Evolutionary conservation across 1,140 invertebrate species (phyloP), one percentile per base, ranked within the genome.

Genomic region (Cydia amplana): DNA sequence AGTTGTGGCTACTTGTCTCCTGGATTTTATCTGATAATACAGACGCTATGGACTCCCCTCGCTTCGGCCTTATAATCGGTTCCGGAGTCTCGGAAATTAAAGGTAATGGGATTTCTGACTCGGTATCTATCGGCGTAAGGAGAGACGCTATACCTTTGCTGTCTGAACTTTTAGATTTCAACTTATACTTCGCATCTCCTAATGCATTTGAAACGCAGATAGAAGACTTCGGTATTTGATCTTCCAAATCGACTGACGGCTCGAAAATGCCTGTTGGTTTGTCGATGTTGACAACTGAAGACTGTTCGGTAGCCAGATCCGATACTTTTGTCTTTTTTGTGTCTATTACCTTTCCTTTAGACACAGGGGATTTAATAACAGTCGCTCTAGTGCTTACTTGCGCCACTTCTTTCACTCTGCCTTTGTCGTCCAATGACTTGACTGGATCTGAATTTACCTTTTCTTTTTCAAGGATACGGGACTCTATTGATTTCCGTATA

Each of bases 251-350:
- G 40, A 95, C 87, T 7, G 94, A 95, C 0, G 94, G 94, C 80
- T 95, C 94, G 86, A 95, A 95, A 78, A 95, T 94, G 16, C 95
- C 95, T 0, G 95, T 95, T 0, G 94, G 94, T 77, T 94, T 93
- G 77, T 93, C 92, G 1, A 90, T 85, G 83, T 93, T 93, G 1
- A 93, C 87, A 10, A 93, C 87, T 63, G 91, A 72, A 12, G 84
- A 82, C 73, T 85, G 84, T 77, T 91, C 91, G 20, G 87, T 78
- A 5, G 83, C 73, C 72, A 78, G 76, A 75, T 93, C 91, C 28
- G 81, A 40, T 60, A 82, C 77, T 83, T 91, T 93, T 10, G 86
- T 75, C 78, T 91, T 93, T 82, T 94, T 93, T 12, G 81, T 80
- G 75, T 94, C 93, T 9, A 93, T 65, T 79, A 91, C 74, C 82